Base-by-base conservation (phyloP, 2,888 invertebrate species). In the Dastarcus helophoroides region DNA sequence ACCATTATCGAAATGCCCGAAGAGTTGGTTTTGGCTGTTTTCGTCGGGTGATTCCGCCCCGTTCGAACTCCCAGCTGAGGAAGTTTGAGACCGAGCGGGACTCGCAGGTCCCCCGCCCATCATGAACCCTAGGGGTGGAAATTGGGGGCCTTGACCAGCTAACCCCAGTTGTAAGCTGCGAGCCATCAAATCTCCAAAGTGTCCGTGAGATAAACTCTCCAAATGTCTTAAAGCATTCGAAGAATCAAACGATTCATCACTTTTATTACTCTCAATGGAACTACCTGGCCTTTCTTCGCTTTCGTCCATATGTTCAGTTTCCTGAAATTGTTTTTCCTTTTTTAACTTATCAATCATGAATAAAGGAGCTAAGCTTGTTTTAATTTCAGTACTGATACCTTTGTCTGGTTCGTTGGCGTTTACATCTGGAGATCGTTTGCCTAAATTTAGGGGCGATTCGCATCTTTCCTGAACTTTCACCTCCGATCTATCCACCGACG, bases 201-300 rank as follows among this genome's bases (percentile, higher is more conserved):
- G 76, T 31, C 81, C 82, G 57, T 80, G 79, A 26, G 84, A 83
- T 49, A 85, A 67, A 58, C 76, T 79, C 65, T 85, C 84, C 48
- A 85, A 65, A 52, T 80, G 76, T 49, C 81, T 71, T 41, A 85
- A 64, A 29, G 83, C 78, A 58, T 79, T 79, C 48, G 75, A 71
- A 2, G 75, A 65, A 46, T 75, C 72, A 57, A 67, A 65, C 39
- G 69, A 70, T 55, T 70, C 70, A 47, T 71, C 71, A 53, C 67
- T 68, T 56, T 65, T 66, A 50, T 65, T 65, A 51, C 68, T 68
- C 51, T 64, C 68, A 41, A 66, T 61, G 40, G 69, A 68, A 58
- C 69, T 69, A 40, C 63, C 62, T 10, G 67, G 65, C 48, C 60
- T 40, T 26, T 47, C 44, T 9, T 37, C 40, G 37, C 51, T 63